Percentiles rank a stretch among this genome's conserved stretches.
phyloP scores from a whole-genome alignment of 2,888 invertebrate genomes.

The Drosophila robusta region DNA sequence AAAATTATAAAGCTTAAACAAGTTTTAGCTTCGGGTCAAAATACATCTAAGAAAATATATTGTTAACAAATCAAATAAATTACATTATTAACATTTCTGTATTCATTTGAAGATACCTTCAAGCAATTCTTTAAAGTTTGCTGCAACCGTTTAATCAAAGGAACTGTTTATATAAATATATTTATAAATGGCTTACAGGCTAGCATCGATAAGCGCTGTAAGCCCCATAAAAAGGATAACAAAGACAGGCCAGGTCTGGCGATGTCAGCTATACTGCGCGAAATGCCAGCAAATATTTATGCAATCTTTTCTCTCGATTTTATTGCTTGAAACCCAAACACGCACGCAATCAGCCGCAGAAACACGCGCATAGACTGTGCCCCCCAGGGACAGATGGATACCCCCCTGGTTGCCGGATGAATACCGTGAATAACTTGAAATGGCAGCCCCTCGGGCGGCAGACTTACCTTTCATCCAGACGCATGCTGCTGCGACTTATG shows the following conservation, averaged over 20 bases:
- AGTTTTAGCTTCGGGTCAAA: no score
- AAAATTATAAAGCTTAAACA: no score
- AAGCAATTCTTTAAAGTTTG: background rate
- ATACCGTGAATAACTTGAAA: conserved; percentile 13
- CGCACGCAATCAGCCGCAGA: conserved; percentile 54
- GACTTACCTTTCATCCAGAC: conserved; percentile 86
- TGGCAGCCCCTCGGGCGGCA: background rate
- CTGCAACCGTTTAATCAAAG: conserved; percentile 6
- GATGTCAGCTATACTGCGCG: conserved; percentile 31
- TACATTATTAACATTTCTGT: no score
- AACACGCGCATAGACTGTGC: conserved; percentile 2
- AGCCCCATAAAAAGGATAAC: background rate
- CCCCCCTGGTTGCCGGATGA: background rate
- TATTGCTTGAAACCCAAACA: conserved; percentile 2
- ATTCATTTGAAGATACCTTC: background rate
- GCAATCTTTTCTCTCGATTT: conserved; percentile 34
- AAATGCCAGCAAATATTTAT: conserved; percentile 58
- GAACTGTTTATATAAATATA: background rate
- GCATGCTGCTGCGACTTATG: conserved; percentile 93
- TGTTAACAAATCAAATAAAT: no score
- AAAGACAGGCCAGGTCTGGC: background rate
- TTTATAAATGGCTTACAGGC: conserved; percentile 10
- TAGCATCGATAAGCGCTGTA: conserved; percentile 1
- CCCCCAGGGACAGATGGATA: background rate
- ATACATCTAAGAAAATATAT: no score